These are phyloP conservation scores for Aphidius ervi DNA, from an alignment of 1,140 invertebrate genomes.

Conservation along the genomic window DNA sequence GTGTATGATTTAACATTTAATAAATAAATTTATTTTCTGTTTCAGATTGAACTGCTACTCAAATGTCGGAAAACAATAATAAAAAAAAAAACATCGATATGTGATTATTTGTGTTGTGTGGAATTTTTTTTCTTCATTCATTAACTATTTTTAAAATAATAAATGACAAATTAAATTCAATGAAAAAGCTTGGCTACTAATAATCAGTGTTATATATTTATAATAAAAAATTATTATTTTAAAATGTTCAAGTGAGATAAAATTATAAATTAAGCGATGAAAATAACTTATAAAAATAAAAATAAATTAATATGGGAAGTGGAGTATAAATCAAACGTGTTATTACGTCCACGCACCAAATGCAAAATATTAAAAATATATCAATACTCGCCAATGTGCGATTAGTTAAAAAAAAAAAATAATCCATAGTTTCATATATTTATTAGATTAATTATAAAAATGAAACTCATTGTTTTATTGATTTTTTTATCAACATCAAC, in stretches of 20 bases:
- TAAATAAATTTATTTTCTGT: too few relatives aligned
- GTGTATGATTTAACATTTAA: background rate
- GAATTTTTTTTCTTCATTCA: too few relatives aligned
- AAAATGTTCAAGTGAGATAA: conserved; percentile 16
- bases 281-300: conserved; percentile 15
- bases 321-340: background rate
- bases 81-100: background rate
- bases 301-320: background rate
- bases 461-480: conserved; percentile 40
- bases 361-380: background rate
- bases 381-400: background rate
- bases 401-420: background rate
- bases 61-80: background rate
- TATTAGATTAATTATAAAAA: conserved; percentile 20
- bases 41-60: too few relatives aligned
- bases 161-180: conserved; percentile 6
- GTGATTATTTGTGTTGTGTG: too few relatives aligned
- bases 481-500: conserved; percentile 34
- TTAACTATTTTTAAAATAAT: background rate
- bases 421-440: background rate
- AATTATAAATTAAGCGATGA: conserved; percentile 19
- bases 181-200: background rate
- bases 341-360: too few relatives aligned
- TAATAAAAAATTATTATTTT: background rate
- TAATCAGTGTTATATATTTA: too few relatives aligned